These are phyloP conservation scores for Eremophila alpestris DNA, from an alignment of 2,797 vertebrate genomes.

Conservation along the genomic window DNA sequence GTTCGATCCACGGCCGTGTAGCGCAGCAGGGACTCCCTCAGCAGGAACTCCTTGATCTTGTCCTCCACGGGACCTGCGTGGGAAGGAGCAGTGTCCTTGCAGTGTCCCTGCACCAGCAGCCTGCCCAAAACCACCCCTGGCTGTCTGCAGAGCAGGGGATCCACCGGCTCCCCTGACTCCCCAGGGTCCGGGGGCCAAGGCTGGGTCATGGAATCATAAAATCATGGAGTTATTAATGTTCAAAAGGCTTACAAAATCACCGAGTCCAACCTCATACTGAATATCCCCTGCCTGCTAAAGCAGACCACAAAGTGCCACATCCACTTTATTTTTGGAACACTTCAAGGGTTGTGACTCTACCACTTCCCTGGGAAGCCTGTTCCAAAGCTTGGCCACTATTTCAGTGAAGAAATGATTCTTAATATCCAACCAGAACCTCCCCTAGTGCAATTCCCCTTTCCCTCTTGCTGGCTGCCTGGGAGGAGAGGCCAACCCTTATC, in stretches of 20 bases:
- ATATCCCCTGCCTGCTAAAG: background rate
- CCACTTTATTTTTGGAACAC: background rate
- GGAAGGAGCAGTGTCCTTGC: fast-evolving
- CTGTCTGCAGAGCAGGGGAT: background rate
- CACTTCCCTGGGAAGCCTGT: background rate
- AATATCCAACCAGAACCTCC: background rate
- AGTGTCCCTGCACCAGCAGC: background rate
- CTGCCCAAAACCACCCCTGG: background rate
- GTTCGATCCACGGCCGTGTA: background rate
- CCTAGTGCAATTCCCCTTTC: background rate
- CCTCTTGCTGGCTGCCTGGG: background rate
- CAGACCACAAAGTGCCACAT: background rate
- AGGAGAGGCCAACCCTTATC: fast-evolving
- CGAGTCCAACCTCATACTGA: background rate
- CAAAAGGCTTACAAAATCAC: background rate
- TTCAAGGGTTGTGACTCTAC: background rate
- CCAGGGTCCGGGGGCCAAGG: background rate
- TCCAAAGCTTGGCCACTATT: background rate
- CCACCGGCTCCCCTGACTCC: background rate
- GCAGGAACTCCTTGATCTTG: constrained; percentile 49
- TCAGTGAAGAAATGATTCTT: background rate
- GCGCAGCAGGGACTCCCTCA: constrained; percentile 45
- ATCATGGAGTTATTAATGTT: background rate
- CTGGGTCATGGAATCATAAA: background rate
- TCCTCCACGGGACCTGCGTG: constrained; percentile 37